Evolutionary conservation across 2,113 vertebrate genomes (phyloP).

Genomic region (Capreolus pygargus): DNA sequence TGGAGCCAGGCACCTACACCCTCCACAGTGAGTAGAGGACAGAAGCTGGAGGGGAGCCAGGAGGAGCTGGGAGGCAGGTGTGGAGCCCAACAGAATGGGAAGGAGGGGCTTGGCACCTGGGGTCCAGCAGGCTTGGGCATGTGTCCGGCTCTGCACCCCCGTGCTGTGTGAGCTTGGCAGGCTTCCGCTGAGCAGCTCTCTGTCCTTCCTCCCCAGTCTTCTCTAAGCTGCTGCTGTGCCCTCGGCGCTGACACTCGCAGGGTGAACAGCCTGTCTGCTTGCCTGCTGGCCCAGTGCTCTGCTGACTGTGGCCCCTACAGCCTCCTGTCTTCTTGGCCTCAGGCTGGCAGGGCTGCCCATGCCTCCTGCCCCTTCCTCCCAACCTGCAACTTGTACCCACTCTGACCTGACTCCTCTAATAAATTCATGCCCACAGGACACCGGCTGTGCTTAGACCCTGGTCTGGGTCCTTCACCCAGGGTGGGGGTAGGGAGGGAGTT

Average conservation of each 20-base stretch:
- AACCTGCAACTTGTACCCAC: background rate
- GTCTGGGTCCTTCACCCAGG: background rate
- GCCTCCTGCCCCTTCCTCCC: background rate
- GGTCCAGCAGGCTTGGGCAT: background rate
- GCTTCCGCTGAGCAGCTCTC: background rate
- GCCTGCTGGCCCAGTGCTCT: background rate
- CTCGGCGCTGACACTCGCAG: background rate
- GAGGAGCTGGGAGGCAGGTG: background rate
- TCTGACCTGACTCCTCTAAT: background rate
- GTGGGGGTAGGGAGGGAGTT: background rate
- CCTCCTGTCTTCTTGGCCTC: background rate
- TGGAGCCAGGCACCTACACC: conserved; percentile 19
- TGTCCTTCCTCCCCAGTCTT: background rate
- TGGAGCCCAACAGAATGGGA: background rate
- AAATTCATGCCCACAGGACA: conserved; percentile 15
- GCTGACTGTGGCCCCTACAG: background rate
- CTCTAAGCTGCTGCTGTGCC: background rate
- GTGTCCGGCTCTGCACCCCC: background rate
- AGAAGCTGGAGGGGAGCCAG: background rate
- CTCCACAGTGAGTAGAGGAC: conserved; percentile 28
- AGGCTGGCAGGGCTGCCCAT: background rate
- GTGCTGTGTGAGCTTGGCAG: no score
- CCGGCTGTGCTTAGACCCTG: background rate
- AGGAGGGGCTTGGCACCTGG: background rate
- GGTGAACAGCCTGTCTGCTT: background rate